Base-by-base conservation (phyloP, 2,888 invertebrate genomes). In the Luperina nickerlii region DNA sequence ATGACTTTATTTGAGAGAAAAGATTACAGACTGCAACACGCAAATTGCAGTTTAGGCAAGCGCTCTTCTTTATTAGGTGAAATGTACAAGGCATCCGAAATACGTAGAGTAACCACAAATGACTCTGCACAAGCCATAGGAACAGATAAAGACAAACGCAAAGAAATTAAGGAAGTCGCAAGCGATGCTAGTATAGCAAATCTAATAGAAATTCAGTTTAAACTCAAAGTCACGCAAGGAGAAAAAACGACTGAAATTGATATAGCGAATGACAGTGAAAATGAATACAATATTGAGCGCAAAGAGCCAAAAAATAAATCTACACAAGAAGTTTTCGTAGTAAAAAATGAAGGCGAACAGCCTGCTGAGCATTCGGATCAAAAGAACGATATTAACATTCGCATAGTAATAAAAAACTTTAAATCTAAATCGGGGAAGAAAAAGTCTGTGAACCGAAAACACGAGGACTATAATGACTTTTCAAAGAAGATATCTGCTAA, bases 121-220 rank as follows among this genome's bases (percentile, higher is more conserved):
- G 89, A 87, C 45, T 77, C 89, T 62, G 79, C 87, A 7, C 86
- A 89, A 38, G 91, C 92, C 13, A 85, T 90, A 54, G 78, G 48
- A 57, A 72, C 83, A 62, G 83, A 91, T 38, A 88, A 90, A 74
- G 85, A 80, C 6, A 78, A 86, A 57, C 74, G 82, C 9, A 78
- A 87, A 74, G 83, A 91, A 32, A 75, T 87, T 4, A 77, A 76
- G 5, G 87, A 92, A 67, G 79, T 76, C 2, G 91, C 85, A 84
- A 94, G 92, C 74, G 90, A 92, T 20, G 83, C 83, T 4, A 95
- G 94, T 84, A 74, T 93, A 57, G 85, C 92, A 18, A 95, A 95
- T 87, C 87, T 93, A 62, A 91, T 96, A 71, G 96, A 96, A 91
- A 95, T 96, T 63, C 92, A 94, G 82, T 93, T 96, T 62, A 94